A percentile compares a stretch with the other conserved stretches of the same genome.
phyloP scores from a whole-genome alignment of 1,140 invertebrate genomes.

The Hyles vespertilio region DNA sequence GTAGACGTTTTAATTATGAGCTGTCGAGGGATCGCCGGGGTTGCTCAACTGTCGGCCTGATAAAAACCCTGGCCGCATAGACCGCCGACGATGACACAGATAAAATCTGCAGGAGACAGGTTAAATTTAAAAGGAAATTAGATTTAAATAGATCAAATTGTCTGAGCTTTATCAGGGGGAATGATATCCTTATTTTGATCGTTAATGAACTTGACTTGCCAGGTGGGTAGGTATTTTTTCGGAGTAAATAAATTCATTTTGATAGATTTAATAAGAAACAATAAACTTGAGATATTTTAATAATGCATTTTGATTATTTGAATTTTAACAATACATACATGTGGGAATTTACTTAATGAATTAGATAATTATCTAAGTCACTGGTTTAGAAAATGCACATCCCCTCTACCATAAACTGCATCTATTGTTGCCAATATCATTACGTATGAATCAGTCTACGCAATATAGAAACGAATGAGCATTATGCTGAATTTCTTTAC shows the following conservation, averaged over 20 bases:
- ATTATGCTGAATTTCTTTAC: too few species aligned
- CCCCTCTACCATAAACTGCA: too few species aligned
- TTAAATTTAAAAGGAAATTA: constrained; percentile 63
- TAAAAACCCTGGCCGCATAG: constrained; percentile 42
- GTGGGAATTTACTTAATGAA: too few species aligned
- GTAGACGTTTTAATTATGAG: constrained; percentile 69
- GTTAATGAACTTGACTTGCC: background rate
- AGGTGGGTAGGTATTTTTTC: too few species aligned
- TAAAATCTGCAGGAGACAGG: constrained; percentile 57
- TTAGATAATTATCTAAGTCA: too few species aligned
- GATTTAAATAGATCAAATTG: constrained; percentile 45
- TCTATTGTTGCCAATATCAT: too few species aligned
- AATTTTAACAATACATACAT: too few species aligned
- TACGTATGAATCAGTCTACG: too few species aligned
- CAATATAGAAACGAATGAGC: too few species aligned
- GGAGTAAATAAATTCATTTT: background rate
- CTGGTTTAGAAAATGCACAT: too few species aligned
- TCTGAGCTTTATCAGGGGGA: constrained; percentile 29
- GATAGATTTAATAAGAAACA: background rate
- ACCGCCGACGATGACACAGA: constrained; percentile 46
- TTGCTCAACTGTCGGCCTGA: constrained; percentile 40
- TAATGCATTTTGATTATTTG: too few species aligned
- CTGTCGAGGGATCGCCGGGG: constrained; percentile 47
- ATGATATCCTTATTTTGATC: constrained; percentile 26
- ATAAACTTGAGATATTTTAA: too few species aligned